Evolutionary conservation across 1,140 invertebrate species (phyloP), one percentile per base, ranked within the genome.

Genomic region (Drosophila persimilis): DNA sequence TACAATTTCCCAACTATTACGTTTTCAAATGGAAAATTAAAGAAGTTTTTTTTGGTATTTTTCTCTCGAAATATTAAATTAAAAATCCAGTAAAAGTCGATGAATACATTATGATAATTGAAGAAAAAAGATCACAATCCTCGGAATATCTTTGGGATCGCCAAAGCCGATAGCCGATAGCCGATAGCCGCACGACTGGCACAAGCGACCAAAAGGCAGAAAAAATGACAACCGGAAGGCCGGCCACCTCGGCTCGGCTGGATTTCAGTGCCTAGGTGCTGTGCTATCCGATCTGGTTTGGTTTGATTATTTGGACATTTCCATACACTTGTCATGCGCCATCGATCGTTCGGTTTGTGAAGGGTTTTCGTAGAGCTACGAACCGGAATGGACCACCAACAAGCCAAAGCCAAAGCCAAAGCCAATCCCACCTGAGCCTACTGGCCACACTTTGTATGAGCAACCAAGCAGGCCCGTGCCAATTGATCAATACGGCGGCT

Each of bases 251-350:
- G 20, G 2, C 29, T 31, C 29, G 29, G 7, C 2, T 31, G 29
- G 29, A 2, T 31, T 31, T 31, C 31, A 35, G 0, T 35, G 29
- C 5, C 7, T 8, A 6, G 31, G 43, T 58, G 9, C 6, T 53
- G 22, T 17, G 3, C 35, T 45, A 64, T 50, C 44, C 57, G 50
- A 46, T 56, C 61, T 67, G 58, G 52, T 61, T 57, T 50, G 47
- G 55, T 48, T 61, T 78, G 64, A 67, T 67, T 67, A 31, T 65
- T 65, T 62, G 66, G 65, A 48, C 56, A 69, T 81, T 75, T 76
- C 59, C 71, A 79, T 61, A 79, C 75, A 79, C 80, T 84, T 76
- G 80, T 80, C 72, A 78, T 73, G 64, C 55, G 50, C 56, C 69
- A 54, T 44, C 35, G 48, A 31, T 59, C 13, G 53, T 52, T 60